A percentile compares a stretch with the other conserved stretches of the same genome.
phyloP scores from a whole-genome alignment of 2,888 invertebrate species.

The Metallyticus violacea region DNA sequence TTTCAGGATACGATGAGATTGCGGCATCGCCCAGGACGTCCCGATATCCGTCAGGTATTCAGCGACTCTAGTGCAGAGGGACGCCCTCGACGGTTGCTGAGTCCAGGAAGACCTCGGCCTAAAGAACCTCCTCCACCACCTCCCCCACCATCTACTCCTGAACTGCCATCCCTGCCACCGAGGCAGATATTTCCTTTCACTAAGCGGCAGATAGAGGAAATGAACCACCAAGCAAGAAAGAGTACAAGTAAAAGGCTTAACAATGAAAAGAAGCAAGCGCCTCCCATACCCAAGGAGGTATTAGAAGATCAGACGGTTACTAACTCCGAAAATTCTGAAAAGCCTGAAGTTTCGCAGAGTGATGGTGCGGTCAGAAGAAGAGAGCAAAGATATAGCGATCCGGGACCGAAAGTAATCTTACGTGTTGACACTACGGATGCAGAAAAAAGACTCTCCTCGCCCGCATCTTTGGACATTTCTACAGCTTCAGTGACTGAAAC shows the following conservation, averaged over 20 bases:
- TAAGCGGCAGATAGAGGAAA: slow-evolving; percentile 37
- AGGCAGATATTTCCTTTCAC: slow-evolving; percentile 39
- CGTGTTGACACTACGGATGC: slow-evolving; percentile 8
- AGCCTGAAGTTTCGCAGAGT: not conserved
- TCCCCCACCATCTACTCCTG: slow-evolving; percentile 40
- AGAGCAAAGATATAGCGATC: slow-evolving; percentile 33
- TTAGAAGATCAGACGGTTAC: not conserved
- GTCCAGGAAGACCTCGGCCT: slow-evolving; percentile 43
- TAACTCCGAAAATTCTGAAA: not conserved
- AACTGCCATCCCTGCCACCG: slow-evolving; percentile 38
- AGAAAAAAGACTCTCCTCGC: not conserved
- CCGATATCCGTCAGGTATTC: slow-evolving; percentile 63
- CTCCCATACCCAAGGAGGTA: not conserved
- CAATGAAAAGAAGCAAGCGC: not conserved
- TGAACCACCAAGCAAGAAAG: slow-evolving; percentile 33
- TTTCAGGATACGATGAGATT: slow-evolving; percentile 84
- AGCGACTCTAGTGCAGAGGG: slow-evolving; percentile 41
- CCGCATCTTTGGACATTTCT: not conserved
- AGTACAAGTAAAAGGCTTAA: not conserved
- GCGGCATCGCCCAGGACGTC: slow-evolving; percentile 52
- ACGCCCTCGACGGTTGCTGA: slow-evolving; percentile 27
- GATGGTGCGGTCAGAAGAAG: not conserved
- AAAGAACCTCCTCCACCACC: slow-evolving; percentile 53
- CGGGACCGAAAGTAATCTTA: slow-evolving; percentile 19
- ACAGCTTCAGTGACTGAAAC: not conserved